Percentiles rank a stretch among this genome's conserved stretches.
phyloP scores from a whole-genome alignment of 37 sponge, comb jelly and placozoan species.

The Oscarella lobularis region DNA sequence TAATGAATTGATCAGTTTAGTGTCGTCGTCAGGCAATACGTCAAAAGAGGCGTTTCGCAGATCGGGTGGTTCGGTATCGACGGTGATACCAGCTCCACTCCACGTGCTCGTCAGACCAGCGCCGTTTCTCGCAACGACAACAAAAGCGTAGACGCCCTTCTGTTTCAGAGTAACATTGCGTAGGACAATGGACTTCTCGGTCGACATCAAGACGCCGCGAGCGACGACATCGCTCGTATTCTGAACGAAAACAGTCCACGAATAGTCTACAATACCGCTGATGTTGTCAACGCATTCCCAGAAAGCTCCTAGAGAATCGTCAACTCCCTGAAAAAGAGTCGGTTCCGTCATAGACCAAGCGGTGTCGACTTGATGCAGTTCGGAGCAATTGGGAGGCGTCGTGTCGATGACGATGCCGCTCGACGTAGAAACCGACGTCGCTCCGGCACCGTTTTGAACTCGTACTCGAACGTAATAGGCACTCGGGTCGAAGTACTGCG shows the following conservation, averaged over 20 bases:
- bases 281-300: slow-evolving; percentile 51
- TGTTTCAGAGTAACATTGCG: neutral
- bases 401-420: slow-evolving; percentile 61
- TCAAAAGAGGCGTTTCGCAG: neutral
- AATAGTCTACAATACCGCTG: slow-evolving; percentile 1
- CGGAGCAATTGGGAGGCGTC: slow-evolving; percentile 32
- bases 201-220: neutral
- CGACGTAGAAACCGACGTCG: slow-evolving; percentile 8
- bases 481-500: slow-evolving; percentile 7
- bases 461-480: slow-evolving; percentile 48
- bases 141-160: neutral
- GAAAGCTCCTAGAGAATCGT: slow-evolving; percentile 40
- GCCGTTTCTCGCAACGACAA: neutral
- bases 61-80: neutral
- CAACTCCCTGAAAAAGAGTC: slow-evolving; percentile 39
- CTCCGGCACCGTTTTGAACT: slow-evolving; percentile 57
- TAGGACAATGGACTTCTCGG: no score
- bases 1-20: no score
- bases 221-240: neutral
- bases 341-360: slow-evolving; percentile 29
- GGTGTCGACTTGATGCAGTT: slow-evolving; percentile 47
- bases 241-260: neutral
- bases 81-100: neutral
- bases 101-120: neutral
- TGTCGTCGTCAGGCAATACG: neutral